phyloP scores from a whole-genome alignment of 2,113 vertebrate species.

The Dasyprocta punctata region DNA sequence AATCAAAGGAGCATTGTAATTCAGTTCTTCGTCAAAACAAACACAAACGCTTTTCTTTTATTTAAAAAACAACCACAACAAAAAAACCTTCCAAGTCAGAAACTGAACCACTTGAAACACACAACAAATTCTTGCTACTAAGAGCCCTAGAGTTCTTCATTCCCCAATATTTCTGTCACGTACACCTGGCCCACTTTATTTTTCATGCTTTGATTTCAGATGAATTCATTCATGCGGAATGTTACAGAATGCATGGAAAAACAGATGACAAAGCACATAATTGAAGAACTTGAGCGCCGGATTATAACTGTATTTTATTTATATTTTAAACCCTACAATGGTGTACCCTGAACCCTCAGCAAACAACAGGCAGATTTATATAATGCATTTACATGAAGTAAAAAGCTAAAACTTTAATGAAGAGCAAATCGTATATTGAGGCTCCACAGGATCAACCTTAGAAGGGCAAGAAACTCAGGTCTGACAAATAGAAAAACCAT shows the following conservation, averaged over 20 bases:
- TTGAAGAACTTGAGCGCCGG: neutral
- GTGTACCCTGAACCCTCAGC: neutral
- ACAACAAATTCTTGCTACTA: neutral
- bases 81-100: slow-evolving; percentile 22
- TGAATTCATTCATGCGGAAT: slow-evolving; percentile 20
- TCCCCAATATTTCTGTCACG: neutral
- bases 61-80: neutral
- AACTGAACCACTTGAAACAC: slow-evolving; percentile 3
- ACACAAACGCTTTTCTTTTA: neutral
- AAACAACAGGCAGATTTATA: neutral
- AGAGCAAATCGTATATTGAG: neutral
- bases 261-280: slow-evolving; percentile 17
- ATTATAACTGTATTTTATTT: neutral
- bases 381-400: neutral
- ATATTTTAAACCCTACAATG: neutral
- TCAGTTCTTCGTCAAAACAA: neutral
- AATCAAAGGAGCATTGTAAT: slow-evolving; percentile 39
- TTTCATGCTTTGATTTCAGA: slow-evolving; percentile 29
- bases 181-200: slow-evolving; percentile 33
- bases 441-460: neutral
- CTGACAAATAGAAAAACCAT: slow-evolving; percentile 6
- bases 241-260: neutral
- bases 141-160: slow-evolving; percentile 20
- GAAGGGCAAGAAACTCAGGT: neutral
- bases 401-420: slow-evolving; percentile 1